A percentile compares a stretch with the other conserved stretches of the same genome.
Conservation (phyloP, 2,113 vertebrate genomes). For the Dicerorhinus sumatrensis region DNA sequence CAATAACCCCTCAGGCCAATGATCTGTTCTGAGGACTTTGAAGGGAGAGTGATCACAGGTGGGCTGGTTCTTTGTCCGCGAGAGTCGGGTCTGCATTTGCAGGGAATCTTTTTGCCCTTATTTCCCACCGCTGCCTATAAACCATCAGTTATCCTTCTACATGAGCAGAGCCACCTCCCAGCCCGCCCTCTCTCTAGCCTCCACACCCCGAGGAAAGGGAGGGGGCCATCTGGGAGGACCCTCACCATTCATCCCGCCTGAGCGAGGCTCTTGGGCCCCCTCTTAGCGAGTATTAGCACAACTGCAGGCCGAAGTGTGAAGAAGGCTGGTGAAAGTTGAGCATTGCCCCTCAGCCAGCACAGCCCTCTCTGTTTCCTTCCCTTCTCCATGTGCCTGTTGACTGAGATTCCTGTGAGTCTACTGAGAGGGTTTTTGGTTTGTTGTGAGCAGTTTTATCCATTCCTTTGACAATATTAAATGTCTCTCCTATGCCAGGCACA, state of each 20-base stretch:
- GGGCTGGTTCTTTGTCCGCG: background rate
- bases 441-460: background rate
- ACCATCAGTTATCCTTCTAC: background rate
- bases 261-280: background rate
- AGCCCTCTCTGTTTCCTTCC: background rate
- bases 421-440: background rate
- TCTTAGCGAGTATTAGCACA: background rate
- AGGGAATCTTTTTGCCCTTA: background rate
- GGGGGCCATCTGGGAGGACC: background rate
- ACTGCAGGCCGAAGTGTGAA: rapidly evolving
- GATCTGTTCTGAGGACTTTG: background rate
- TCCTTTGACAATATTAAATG: background rate
- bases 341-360: rapidly evolving
- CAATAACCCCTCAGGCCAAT: background rate
- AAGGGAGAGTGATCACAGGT: background rate
- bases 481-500: background rate
- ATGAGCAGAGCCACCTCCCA: background rate
- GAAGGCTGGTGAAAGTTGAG: rapidly evolving
- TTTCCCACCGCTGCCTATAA: background rate
- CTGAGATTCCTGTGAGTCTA: background rate
- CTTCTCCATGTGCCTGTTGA: background rate
- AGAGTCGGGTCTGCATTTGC: background rate
- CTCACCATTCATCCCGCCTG: background rate
- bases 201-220: background rate
- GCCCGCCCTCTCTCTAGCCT: background rate